These are phyloP conservation scores for Diabrotica virgifera DNA, from an alignment of 1,140 invertebrate genomes.

Conservation along the genomic window DNA sequence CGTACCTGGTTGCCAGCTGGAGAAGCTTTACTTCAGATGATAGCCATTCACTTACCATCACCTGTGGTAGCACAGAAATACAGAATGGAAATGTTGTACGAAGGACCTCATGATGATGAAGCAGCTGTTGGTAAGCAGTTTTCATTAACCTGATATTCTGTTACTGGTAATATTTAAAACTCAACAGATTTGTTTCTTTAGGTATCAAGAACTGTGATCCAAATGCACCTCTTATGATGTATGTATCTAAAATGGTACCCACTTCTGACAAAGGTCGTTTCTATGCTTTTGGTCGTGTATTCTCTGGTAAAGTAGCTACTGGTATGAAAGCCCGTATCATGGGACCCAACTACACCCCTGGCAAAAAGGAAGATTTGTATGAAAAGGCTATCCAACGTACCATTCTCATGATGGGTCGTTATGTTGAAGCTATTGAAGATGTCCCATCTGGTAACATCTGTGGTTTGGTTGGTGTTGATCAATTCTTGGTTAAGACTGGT, in stretches of 20 bases:
- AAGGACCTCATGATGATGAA: conserved; percentile 96
- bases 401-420: conserved; percentile 99
- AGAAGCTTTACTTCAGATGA: conserved; percentile 99
- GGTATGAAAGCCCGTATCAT: conserved; percentile 97
- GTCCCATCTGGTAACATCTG: conserved; percentile 99
- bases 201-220: conserved; percentile 84
- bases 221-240: conserved; percentile 99
- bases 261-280: conserved; percentile 99
- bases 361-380: conserved; percentile 99
- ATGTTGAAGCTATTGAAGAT: conserved; percentile 99
- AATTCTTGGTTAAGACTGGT: conserved; percentile 98
- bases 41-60: conserved; percentile 98
- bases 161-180: background rate
- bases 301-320: conserved; percentile 92
- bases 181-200: conserved; percentile 8
- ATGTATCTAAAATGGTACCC: conserved; percentile 99
- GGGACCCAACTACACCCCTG: conserved; percentile 96
- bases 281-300: conserved; percentile 99
- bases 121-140: conserved; percentile 71
- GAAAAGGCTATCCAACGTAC: conserved; percentile 99
- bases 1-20: conserved; percentile 98
- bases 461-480: conserved; percentile 99
- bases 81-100: conserved; percentile 98
- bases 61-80: conserved; percentile 99
- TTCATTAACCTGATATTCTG: background rate